Conservation (phyloP, 1,140 invertebrate genomes). For the Drosophila tropicalis region DNA sequence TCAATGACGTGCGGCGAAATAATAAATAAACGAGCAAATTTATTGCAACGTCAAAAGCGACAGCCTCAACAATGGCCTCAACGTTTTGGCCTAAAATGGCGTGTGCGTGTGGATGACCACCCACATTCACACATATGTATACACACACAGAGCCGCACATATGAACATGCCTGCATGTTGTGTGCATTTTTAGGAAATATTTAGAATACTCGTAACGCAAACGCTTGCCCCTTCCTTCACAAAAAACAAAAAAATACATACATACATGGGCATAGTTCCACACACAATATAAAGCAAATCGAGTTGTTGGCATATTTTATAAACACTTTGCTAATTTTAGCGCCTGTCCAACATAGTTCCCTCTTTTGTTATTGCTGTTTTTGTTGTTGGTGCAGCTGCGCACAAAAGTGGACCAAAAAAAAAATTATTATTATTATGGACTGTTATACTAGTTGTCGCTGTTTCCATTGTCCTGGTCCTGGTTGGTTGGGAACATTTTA, state of each 20-base stretch:
- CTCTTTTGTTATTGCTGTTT: slow-evolving; percentile 22
- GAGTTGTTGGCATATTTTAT: slow-evolving; percentile 59
- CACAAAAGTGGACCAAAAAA: slow-evolving; percentile 37
- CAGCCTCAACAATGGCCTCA: slow-evolving; percentile 51
- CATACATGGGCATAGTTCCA: slow-evolving; percentile 7
- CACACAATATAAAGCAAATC: slow-evolving; percentile 20
- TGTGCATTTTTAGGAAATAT: slow-evolving; percentile 53
- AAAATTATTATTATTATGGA: slow-evolving; percentile 64
- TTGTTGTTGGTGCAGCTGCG: slow-evolving; percentile 55
- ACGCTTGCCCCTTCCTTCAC: background rate
- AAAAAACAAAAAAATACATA: background rate
- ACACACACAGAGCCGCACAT: background rate
- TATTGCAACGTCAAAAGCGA: slow-evolving; percentile 77
- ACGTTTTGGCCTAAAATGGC: slow-evolving; percentile 28
- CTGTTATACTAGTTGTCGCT: slow-evolving; percentile 34
- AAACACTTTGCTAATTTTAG: slow-evolving; percentile 65
- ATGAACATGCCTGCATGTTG: slow-evolving; percentile 6
- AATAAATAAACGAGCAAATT: slow-evolving; percentile 79
- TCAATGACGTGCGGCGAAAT: slow-evolving; percentile 79
- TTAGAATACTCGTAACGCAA: slow-evolving; percentile 44
- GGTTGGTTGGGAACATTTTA: slow-evolving; percentile 51
- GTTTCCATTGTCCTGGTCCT: slow-evolving; percentile 14
- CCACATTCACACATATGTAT: slow-evolving; percentile 8
- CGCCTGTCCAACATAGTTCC: slow-evolving; percentile 63
- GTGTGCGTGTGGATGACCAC: slow-evolving; percentile 49